Evolutionary conservation across 2,113 vertebrate species (phyloP).

Genomic region (Nannobrachium achirus): DNA sequence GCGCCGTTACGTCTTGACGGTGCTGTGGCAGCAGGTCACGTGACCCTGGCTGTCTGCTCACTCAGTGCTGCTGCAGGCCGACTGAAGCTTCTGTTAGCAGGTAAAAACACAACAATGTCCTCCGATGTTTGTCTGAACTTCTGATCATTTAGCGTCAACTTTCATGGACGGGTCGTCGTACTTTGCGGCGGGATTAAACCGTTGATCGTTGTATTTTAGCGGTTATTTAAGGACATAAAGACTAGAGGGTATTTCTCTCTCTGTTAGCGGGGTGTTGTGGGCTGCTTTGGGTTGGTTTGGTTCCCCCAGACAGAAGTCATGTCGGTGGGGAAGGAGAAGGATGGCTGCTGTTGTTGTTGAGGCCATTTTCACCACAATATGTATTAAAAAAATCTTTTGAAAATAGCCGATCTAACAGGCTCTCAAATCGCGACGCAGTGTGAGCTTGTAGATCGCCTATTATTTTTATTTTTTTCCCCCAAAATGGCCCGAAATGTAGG

Average conservation of each 20-base stretch:
- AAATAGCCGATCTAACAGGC: too few relatives aligned
- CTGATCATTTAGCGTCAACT: neutral
- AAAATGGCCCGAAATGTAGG: too few relatives aligned
- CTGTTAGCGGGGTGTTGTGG: slow-evolving; percentile 18
- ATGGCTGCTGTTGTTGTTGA: slow-evolving; percentile 50
- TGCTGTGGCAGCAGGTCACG: slow-evolving; percentile 75
- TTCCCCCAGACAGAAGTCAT: slow-evolving; percentile 70
- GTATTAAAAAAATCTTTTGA: too few relatives aligned
- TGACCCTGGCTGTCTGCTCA: too few relatives aligned
- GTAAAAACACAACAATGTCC: slow-evolving; percentile 76
- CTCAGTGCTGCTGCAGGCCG: slow-evolving; percentile 79
- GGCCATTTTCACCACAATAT: slow-evolving; percentile 63
- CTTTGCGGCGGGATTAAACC: neutral
- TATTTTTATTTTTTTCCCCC: too few relatives aligned
- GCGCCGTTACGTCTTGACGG: too few relatives aligned
- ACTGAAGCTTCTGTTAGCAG: slow-evolving; percentile 83
- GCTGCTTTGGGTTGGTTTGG: slow-evolving; percentile 67
- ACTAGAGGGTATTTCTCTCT: slow-evolving; percentile 55
- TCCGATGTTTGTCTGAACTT: neutral
- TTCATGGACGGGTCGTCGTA: rapidly evolving
- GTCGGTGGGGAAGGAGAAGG: slow-evolving; percentile 65
- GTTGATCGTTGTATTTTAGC: neutral
- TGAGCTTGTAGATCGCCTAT: too few relatives aligned
- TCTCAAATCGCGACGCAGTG: too few relatives aligned
- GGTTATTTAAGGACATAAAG: neutral